Percentiles rank a stretch among this genome's conserved stretches.
phyloP scores from a whole-genome alignment of 2,113 vertebrate species.

The human (Homo sapiens) region GRCh38 chr7:145031001-145031500 shows the following conservation, averaged over 20 bases:
- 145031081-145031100: background rate
- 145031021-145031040: background rate
- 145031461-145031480: background rate
- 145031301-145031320: no score
- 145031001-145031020: background rate
- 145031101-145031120: accelerated
- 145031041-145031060: background rate
- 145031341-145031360: accelerated
- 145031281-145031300: background rate
- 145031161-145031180: background rate
- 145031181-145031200: background rate
- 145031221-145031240: background rate
- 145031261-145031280: background rate
- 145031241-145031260: accelerated
- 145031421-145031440: background rate
- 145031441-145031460: background rate
- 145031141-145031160: background rate
- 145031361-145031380: background rate
- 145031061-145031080: background rate
- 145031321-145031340: no score
- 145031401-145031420: background rate
- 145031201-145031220: background rate
- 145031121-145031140: background rate
- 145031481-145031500: background rate
- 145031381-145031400: accelerated